phyloP scores from a whole-genome alignment of 1,140 invertebrate genomes.

The Papilio dardanus region DNA sequence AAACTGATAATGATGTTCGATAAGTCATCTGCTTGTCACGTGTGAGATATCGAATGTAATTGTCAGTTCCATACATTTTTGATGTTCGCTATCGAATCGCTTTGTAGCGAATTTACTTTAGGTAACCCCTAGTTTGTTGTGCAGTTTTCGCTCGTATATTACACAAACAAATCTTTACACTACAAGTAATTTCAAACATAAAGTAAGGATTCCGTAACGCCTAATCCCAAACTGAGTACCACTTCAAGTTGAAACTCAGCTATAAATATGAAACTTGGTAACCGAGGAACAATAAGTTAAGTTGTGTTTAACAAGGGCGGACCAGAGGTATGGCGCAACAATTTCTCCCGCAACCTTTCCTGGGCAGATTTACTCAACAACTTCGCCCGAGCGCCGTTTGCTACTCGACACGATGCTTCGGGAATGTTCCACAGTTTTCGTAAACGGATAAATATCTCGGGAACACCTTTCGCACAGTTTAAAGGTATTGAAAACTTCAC shows the following conservation, averaged over 20 bases:
- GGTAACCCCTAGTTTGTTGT: too few relatives aligned
- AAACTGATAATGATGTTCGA: too few relatives aligned
- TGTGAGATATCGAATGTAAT: too few relatives aligned
- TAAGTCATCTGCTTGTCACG: too few relatives aligned
- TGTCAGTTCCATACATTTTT: too few relatives aligned
- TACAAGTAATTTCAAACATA: background rate
- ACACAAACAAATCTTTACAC: too few relatives aligned
- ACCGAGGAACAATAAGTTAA: slow-evolving; percentile 44
- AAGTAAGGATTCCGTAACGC: background rate
- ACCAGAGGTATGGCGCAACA: slow-evolving; percentile 45
- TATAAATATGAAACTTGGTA: slow-evolving; percentile 50
- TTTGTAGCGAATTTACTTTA: too few relatives aligned
- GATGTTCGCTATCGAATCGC: too few relatives aligned
- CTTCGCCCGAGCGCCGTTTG: slow-evolving; percentile 33
- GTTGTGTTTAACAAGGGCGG: slow-evolving; percentile 47
- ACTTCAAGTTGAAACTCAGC: slow-evolving; percentile 34
- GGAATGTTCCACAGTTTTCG: slow-evolving; percentile 30
- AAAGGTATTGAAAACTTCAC: slow-evolving; percentile 38
- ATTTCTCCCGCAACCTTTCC: slow-evolving; percentile 35
- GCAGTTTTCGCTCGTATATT: too few relatives aligned
- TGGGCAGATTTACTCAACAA: slow-evolving; percentile 48
- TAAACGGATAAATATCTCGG: slow-evolving; percentile 26
- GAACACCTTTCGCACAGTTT: slow-evolving; percentile 26
- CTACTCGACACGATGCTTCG: slow-evolving; percentile 14
- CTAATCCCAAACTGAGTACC: slow-evolving; percentile 4